Evolutionary conservation across 2,113 vertebrate genomes (phyloP).

Genomic region (Choloepus hoffmanni): DNA sequence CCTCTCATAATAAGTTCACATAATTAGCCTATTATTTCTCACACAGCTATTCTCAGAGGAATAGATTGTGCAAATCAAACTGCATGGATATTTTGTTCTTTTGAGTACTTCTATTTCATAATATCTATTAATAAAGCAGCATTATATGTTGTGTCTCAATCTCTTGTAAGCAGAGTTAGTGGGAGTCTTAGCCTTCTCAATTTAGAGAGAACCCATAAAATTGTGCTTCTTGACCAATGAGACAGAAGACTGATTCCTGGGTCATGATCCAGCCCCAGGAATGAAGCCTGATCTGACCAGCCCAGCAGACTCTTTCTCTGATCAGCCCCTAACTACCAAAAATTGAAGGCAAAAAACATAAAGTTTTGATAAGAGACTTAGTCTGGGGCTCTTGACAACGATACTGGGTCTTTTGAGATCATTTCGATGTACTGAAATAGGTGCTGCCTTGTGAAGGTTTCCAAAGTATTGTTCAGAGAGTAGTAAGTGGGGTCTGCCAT

Average conservation of each 20-base stretch:
- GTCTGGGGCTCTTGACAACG: not conserved
- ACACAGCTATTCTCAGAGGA: not conserved
- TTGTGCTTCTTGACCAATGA: not conserved
- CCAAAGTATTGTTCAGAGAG: not conserved
- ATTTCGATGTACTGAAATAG: not conserved
- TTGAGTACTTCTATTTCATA: not conserved
- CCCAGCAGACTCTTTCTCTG: not conserved
- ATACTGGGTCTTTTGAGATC: not conserved
- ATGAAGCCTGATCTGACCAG: not conserved
- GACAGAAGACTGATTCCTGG: not conserved
- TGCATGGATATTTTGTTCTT: not conserved
- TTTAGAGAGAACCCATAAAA: not conserved
- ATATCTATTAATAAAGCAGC: not conserved
- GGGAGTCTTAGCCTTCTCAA: not conserved
- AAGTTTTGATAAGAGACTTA: not conserved
- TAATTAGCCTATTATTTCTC: not conserved
- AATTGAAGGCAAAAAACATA: not conserved
- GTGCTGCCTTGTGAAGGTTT: not conserved
- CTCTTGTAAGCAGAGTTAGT: not conserved
- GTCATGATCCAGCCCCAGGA: not conserved
- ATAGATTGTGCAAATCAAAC: not conserved
- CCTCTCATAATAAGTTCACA: not conserved
- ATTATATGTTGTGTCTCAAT: not conserved
- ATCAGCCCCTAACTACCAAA: not conserved
- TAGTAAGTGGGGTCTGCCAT: not conserved